phyloP scores from a whole-genome alignment of 1,140 invertebrate genomes.

The Kradibia gibbosae region DNA sequence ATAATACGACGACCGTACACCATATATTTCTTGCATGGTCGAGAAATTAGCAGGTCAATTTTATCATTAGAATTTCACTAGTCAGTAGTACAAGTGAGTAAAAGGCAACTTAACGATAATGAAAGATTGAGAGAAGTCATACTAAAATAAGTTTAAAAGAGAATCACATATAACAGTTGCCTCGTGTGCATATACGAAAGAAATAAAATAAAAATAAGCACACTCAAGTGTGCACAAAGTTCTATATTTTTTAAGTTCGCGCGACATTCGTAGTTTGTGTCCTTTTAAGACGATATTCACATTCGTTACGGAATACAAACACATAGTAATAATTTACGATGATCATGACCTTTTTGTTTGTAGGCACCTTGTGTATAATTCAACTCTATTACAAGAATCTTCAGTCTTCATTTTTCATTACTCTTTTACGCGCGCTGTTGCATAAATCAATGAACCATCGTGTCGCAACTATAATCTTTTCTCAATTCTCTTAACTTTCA shows the following conservation, averaged over 20 bases:
- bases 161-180: background rate
- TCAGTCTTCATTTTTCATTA: no score
- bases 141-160: no score
- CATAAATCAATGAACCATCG: constrained; percentile 58
- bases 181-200: background rate
- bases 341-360: background rate
- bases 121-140: no score
- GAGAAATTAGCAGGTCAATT: background rate
- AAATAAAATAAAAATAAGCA: background rate
- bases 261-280: background rate
- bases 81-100: background rate
- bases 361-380: background rate
- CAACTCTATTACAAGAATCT: background rate
- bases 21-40: background rate
- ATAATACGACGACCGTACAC: background rate
- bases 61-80: background rate
- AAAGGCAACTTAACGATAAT: background rate
- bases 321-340: background rate
- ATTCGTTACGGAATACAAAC: background rate
- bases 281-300: background rate
- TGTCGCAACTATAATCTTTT: constrained; percentile 47
- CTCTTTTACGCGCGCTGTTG: background rate
- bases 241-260: constrained; percentile 22
- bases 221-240: background rate
- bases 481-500: no score